Base-by-base conservation (phyloP, 1,140 invertebrate species). In the Drosophila asahinai region DNA sequence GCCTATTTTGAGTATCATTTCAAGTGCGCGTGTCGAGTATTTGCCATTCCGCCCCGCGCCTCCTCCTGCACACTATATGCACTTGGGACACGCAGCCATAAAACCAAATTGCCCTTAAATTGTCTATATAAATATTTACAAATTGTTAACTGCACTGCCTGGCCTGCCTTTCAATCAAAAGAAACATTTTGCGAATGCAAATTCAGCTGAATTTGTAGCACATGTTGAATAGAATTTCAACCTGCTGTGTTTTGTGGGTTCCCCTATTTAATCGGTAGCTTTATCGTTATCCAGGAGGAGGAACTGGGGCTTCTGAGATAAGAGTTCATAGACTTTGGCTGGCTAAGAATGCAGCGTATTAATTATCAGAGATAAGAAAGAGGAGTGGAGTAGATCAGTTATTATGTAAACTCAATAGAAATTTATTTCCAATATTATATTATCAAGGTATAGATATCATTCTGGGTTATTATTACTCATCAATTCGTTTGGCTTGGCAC, bases 111-210 rank as follows among this genome's bases (percentile, higher is more conserved):
- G 43, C 40, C 61, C 33, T 43, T 14, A 62, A 66, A 63, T 71
- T 75, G 65, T 62, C 36, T 67, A 54, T n/a, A 52, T 33, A 70
- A 78, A 86, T 66, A 75, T 81, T 81, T 68, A 73, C 42, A 51
- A 51, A 67, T 57, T 63, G 25, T 17, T 48, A 77, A 72, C 59
- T 61, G 36, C 49, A 22, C 5, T 67, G 8, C 14, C 33, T 40
- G 33, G 33, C 0, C 14, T 17, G 12, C 15, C 42, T 52, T 22
- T 36, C 15, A 36, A 38, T 55, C 19, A n/a, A 54, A 27, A 42
- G 36, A 43, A n/a, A 15, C 17, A 30, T 42, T 9, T 2, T 7
- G 2, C 14, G 3, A 9, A 14, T 8, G 27, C 7, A 6, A 49
- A 36, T 60, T 55, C 25, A 38, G 12, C 25, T 15, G 52, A 25